Evolutionary conservation across 2,113 vertebrate genomes (phyloP), one percentile per base, ranked within the genome.

Genomic region (Nestor notabilis): DNA sequence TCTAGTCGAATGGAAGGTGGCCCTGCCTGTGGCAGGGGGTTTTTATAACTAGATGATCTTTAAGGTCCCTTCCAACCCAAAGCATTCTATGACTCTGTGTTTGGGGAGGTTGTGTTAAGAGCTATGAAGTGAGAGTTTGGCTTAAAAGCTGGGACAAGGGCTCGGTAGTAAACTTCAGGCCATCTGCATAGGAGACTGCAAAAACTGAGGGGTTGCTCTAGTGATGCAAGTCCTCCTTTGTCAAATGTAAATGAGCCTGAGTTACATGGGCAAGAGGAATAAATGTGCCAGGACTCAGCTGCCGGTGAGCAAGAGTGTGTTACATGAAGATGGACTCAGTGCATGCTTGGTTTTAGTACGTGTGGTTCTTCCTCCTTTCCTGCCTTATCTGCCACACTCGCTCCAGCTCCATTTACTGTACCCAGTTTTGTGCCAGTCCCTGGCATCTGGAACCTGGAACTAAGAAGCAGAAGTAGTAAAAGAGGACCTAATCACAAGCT

Each of bases 341-440:
- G 24, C 31, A 8, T n/a, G 13, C 21, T 46, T 29, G 29, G 53
- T 82, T 24, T 46, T n/a, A 17, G 19, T 11, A 64, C 79, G 9
- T 24, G 39, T 50, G 33, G 7, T 84, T 95, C 23, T 72, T 87
- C 61, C 47, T 76, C 82, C 24, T 61, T 68, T 64, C 41, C 49
- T 77, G 44, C 24, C 12, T 47, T 29, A 10, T 10, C 23, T 27
- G 55, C 72, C 65, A 19, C 13, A 6, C 15, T 65, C 3, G 0
- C 7, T 71, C 61, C 41, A 15, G 66, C 35, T 78, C 15, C 55
- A 43, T 43, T 18, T 6, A 41, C 49, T 23, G 8, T 37, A 53
- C 37, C 27, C 0, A 0, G 9, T 37, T 76, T 58, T 63, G 33
- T 37, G 39, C 24, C 2, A 2, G 21, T 23, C 43, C 27, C 58